Base-by-base conservation (phyloP, 37 sponge, comb jelly and placozoan species). In the Ephydatia muelleri region DNA sequence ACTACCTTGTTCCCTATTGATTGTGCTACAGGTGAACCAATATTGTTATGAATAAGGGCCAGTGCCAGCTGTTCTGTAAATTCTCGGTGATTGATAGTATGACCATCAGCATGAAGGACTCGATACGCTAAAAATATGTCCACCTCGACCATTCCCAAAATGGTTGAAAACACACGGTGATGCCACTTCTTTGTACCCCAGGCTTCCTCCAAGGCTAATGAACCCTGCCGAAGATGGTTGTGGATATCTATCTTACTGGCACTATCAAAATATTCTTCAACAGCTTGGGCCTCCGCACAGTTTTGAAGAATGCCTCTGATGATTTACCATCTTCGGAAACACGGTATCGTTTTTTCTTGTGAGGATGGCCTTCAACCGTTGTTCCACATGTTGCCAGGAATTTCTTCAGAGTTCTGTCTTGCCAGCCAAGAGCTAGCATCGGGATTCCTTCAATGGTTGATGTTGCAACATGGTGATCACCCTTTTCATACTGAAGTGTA, bases 301-400 rank as follows among this genome's bases (percentile, higher is more conserved):
- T 57, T 57, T 57, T 57, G 57, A 16, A 57, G 57, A 57, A 57
- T 57, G 57, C 57, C 57, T 57, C 57, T 57, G 57, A 57, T 57
- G 57, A 14, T 11, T 57, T 57, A 57, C 57, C 57, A 57, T 57
- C 57, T 16, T 57, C 57, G 9, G 12, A 57, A 57, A 57, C 57
- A 57, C 19, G 57, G 57, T 57, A 57, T 57, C 57, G 16, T 57
- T 57, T 43, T 57, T 57, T 57, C 57, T 57, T 57, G 19, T 57
- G 16, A 57, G 57, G 57, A 57, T 57, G 57, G 57, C 57, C 57
- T 16, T 57, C 57, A 57, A 57, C 57, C 57, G 57, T 57, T 57
- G 57, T 57, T 57, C 57, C 57, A 57, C 57, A 57, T 57, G 57
- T 57, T 57, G 57, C 57, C 57, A 57, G 57, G 57, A 57, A 57